A percentile compares a stretch with the other conserved stretches of the same genome.
These are phyloP conservation scores for Drosophila mayaguana DNA, from an alignment of 2,888 invertebrate genomes.

Conservation along the genomic window DNA sequence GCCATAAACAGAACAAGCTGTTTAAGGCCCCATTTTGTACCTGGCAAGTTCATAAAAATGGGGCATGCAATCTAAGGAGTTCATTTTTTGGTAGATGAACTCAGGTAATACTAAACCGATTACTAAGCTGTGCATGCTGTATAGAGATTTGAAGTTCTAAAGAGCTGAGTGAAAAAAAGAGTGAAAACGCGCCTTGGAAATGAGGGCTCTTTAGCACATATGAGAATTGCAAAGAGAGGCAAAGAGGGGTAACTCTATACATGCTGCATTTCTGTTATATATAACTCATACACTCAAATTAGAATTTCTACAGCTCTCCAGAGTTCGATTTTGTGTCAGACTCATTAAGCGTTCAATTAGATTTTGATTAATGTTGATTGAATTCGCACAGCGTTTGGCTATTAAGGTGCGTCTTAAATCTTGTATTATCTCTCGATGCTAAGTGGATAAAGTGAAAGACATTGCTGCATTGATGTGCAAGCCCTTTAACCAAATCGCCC, in stretches of 20 bases:
- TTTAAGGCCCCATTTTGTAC: conserved; percentile 17
- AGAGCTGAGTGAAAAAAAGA: no score
- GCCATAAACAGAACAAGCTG: conserved; percentile 35
- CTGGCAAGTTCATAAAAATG: conserved; percentile 12
- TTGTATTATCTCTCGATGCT: not conserved
- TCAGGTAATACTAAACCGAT: not conserved
- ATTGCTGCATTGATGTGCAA: conserved; percentile 29
- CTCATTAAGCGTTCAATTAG: conserved; percentile 9
- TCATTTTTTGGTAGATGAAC: not conserved
- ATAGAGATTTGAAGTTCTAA: not conserved
- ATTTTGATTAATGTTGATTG: conserved; percentile 22
- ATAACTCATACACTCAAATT: not conserved
- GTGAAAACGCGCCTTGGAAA: no score
- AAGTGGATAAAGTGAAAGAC: conserved; percentile 3
- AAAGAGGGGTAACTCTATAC: no score
- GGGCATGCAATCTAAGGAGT: not conserved
- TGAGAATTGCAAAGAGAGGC: not conserved
- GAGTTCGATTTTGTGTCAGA: not conserved
- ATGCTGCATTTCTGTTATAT: no score
- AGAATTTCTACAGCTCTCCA: not conserved
- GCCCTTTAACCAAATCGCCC: conserved; percentile 40
- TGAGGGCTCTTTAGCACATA: no score
- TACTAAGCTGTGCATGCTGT: not conserved
- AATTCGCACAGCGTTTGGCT: conserved; percentile 31
- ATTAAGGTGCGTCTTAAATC: not conserved